phyloP scores from a whole-genome alignment of 2,113 vertebrate species.

The Leptocoma aspasia region DNA sequence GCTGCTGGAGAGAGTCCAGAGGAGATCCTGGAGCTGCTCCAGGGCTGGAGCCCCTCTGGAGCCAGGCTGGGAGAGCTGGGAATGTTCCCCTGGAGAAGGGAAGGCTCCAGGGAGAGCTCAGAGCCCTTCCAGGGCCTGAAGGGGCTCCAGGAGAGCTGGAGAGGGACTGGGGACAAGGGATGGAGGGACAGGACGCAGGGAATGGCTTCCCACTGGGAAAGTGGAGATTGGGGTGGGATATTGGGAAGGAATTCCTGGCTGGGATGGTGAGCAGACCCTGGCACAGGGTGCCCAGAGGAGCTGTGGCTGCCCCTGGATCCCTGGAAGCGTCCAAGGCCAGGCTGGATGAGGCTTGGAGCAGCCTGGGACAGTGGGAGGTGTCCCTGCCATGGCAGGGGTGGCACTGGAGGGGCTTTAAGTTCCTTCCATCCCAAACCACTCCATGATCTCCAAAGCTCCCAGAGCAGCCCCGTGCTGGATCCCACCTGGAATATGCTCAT shows the following conservation, averaged over 20 bases:
- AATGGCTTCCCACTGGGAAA: neutral
- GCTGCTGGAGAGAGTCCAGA: accelerated
- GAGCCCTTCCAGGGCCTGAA: accelerated
- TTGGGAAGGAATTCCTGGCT: neutral
- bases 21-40: accelerated
- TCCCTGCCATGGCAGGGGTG: neutral
- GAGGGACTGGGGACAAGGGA: neutral
- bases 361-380: accelerated
- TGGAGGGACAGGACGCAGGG: neutral
- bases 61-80: neutral
- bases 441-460: neutral
- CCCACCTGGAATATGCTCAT: accelerated
- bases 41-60: neutral
- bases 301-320: neutral
- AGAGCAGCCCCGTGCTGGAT: neutral
- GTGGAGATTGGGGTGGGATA: accelerated
- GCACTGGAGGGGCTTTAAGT: accelerated
- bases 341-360: accelerated
- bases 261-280: too few species aligned
- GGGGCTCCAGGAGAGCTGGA: neutral
- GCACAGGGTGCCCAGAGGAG: too few species aligned
- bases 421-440: neutral
- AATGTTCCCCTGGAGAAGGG: accelerated
- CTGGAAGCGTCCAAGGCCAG: neutral
- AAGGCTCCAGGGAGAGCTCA: neutral